Conservation (phyloP, 1,140 invertebrate species). For the Chymomyza costata region DNA sequence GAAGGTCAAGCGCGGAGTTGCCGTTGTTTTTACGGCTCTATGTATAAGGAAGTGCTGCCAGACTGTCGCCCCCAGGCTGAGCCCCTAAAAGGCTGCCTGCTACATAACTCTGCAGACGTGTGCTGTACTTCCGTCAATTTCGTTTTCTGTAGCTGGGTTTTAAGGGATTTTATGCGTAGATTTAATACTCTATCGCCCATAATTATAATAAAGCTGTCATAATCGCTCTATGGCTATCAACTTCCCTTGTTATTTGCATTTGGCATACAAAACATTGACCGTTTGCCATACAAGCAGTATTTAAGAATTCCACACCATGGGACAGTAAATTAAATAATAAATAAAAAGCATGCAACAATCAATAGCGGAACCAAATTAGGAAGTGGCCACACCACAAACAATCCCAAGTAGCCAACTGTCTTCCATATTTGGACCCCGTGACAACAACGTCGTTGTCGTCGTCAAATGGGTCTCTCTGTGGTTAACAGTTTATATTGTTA, state of each 20-base stretch:
- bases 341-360: constrained; percentile 41
- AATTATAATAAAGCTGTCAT: neutral
- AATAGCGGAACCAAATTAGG: constrained; percentile 73
- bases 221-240: constrained; percentile 7
- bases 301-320: constrained; percentile 58
- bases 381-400: constrained; percentile 52
- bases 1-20: constrained; percentile 43
- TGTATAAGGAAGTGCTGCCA: constrained; percentile 40
- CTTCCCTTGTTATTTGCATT: constrained; percentile 39
- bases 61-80: no score
- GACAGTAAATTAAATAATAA: constrained; percentile 59
- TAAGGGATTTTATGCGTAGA: neutral
- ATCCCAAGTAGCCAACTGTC: constrained; percentile 16
- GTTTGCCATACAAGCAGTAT: constrained; percentile 44
- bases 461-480: constrained; percentile 42
- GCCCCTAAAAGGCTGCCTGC: constrained; percentile 12
- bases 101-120: constrained; percentile 19
- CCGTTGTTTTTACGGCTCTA: no score
- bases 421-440: constrained; percentile 38
- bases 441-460: constrained; percentile 5
- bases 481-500: constrained; percentile 30
- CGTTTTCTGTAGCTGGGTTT: constrained; percentile 29
- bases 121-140: constrained; percentile 59
- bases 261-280: constrained; percentile 33
- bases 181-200: no score